These are phyloP conservation scores for Cyclophora punctaria DNA, from an alignment of 2,888 invertebrate genomes.

Conservation along the genomic window DNA sequence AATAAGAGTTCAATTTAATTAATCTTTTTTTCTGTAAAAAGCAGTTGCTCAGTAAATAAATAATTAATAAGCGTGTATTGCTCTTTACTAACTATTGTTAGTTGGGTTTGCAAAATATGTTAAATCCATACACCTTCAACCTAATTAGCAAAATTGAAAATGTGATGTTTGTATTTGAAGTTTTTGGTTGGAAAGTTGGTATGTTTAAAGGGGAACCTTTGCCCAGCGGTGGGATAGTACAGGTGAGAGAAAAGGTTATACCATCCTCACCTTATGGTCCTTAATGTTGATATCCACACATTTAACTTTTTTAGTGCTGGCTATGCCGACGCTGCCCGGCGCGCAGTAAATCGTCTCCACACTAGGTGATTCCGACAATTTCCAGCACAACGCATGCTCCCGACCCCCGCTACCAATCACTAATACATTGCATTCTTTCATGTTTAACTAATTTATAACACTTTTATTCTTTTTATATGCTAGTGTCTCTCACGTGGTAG, in stretches of 20 bases:
- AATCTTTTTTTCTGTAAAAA: no score
- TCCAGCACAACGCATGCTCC: conserved; percentile 97
- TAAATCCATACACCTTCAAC: no score
- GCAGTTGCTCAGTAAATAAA: no score
- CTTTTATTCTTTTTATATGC: conserved; percentile 20
- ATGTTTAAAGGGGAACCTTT: no score
- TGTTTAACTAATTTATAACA: conserved; percentile 18
- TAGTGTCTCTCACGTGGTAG: conserved; percentile 31
- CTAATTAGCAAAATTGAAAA: no score
- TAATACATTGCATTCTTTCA: conserved; percentile 76
- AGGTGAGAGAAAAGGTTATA: conserved; percentile 7
- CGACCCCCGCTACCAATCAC: conserved; percentile 95
- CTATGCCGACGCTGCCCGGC: conserved; percentile 94
- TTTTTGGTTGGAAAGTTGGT: no score
- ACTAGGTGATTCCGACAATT: conserved; percentile 85
- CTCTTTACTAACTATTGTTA: no score
- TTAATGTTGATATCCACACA: conserved; percentile 79
- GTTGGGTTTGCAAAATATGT: no score
- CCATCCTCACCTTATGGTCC: conserved; percentile 78
- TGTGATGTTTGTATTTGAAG: no score
- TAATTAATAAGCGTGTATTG: no score
- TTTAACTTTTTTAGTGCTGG: conserved; percentile 79
- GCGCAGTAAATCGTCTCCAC: conserved; percentile 84
- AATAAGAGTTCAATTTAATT: no score
- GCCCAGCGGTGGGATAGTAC: no score